Percentiles rank a stretch among this genome's conserved stretches.
Evolutionary conservation across 2,113 vertebrate species (phyloP).

Genomic region (Vanacampus margaritifer): DNA sequence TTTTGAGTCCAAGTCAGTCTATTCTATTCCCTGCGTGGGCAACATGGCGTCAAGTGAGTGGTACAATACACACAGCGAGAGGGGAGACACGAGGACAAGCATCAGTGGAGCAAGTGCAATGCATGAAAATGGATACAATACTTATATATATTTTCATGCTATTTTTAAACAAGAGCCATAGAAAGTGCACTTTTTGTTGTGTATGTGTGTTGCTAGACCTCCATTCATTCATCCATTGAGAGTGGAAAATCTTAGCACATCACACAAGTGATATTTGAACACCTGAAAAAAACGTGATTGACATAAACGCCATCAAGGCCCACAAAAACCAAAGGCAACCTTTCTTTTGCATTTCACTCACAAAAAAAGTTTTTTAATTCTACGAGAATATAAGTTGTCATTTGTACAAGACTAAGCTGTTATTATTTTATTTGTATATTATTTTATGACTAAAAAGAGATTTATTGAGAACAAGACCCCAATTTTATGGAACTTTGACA

Average conservation of each 20-base stretch:
- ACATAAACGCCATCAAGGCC: neutral
- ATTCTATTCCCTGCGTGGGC: conserved; percentile 81
- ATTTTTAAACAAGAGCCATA: conserved; percentile 53
- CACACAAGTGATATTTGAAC: conserved; percentile 35
- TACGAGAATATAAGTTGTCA: no score
- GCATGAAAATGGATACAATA: no score
- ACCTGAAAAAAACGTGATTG: conserved; percentile 50
- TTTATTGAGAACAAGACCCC: no score
- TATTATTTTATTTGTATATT: no score
- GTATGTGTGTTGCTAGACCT: conserved; percentile 70
- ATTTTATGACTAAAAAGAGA: no score
- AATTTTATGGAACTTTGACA: no score
- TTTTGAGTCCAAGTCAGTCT: conserved; percentile 32
- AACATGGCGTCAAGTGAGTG: conserved; percentile 74
- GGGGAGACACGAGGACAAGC: no score
- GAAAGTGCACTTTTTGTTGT: no score
- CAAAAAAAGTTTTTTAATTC: no score
- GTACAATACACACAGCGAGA: conserved; percentile 57
- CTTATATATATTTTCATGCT: no score
- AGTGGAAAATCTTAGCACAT: conserved; percentile 66
- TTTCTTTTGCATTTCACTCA: conserved; percentile 11
- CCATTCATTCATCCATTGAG: conserved; percentile 51
- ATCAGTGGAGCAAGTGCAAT: no score
- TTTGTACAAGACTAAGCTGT: no score
- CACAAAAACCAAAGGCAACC: neutral